These are phyloP conservation scores for Graptemys geographica DNA, from an alignment of 2,797 vertebrate species.

Conservation along the genomic window DNA sequence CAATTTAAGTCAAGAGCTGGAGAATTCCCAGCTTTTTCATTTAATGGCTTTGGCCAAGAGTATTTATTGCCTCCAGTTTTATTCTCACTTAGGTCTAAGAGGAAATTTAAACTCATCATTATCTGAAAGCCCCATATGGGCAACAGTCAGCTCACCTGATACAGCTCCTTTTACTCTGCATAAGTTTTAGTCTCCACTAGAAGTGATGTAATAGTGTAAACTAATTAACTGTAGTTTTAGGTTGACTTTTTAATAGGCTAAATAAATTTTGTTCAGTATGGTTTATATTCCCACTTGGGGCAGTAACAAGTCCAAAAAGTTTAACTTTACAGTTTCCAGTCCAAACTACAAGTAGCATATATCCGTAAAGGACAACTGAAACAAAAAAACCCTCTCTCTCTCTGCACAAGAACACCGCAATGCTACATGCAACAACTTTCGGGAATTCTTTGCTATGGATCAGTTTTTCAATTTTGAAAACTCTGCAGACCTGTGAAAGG, in stretches of 20 bases:
- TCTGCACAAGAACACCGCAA: not conserved
- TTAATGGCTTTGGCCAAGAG: constrained; percentile 87
- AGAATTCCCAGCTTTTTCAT: constrained; percentile 90
- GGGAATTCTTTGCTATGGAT: constrained; percentile 36
- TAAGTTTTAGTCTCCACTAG: constrained; percentile 72
- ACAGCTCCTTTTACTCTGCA: constrained; percentile 66
- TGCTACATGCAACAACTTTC: not conserved
- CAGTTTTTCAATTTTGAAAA: not conserved
- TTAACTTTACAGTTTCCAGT: constrained; percentile 78
- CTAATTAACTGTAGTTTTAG: constrained; percentile 83
- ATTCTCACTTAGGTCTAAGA: constrained; percentile 89
- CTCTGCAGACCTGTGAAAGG: not conserved
- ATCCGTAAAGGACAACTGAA: constrained; percentile 62
- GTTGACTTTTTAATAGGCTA: constrained; percentile 83
- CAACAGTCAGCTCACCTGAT: constrained; percentile 83
- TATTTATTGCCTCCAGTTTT: constrained; percentile 90
- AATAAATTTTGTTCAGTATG: constrained; percentile 84
- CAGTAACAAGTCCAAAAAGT: constrained; percentile 79
- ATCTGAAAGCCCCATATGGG: constrained; percentile 85
- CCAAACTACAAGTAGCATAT: constrained; percentile 75
- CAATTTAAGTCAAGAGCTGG: constrained; percentile 88
- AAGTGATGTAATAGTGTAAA: constrained; percentile 82
- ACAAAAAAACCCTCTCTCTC: constrained; percentile 7
- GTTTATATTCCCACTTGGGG: constrained; percentile 82
- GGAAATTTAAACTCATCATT: constrained; percentile 90